Conservation (phyloP, 1,140 invertebrate genomes). For the Drosophila seguyi region DNA sequence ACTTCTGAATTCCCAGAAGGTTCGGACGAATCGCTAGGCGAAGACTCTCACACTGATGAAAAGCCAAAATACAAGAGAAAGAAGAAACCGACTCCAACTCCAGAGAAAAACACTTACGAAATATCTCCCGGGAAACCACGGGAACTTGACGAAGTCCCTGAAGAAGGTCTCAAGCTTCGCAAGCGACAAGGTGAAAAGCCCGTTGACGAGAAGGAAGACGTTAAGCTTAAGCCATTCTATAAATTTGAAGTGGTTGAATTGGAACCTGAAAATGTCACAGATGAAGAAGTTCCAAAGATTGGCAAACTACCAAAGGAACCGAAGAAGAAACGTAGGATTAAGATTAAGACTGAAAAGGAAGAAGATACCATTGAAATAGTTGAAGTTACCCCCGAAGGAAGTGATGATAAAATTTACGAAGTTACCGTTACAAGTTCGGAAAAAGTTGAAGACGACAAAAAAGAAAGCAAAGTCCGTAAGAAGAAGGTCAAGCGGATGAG, state of each 20-base stretch:
- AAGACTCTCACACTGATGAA: slow-evolving; percentile 20
- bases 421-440: slow-evolving; percentile 65
- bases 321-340: slow-evolving; percentile 85
- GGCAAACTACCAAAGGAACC: slow-evolving; percentile 67
- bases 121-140: slow-evolving; percentile 49
- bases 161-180: slow-evolving; percentile 28
- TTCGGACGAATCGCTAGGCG: slow-evolving; percentile 30
- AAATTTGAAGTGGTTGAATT: slow-evolving; percentile 64
- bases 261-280: slow-evolving; percentile 34
- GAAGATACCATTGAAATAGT: slow-evolving; percentile 85
- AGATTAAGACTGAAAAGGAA: slow-evolving; percentile 81
- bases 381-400: slow-evolving; percentile 73
- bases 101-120: slow-evolving; percentile 33
- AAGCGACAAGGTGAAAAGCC: slow-evolving; percentile 29
- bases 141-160: slow-evolving; percentile 16
- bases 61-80: slow-evolving; percentile 54
- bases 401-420: slow-evolving; percentile 55
- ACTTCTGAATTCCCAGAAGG: slow-evolving; percentile 25
- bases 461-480: slow-evolving; percentile 58
- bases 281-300: slow-evolving; percentile 6
- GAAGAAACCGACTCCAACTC: slow-evolving; percentile 32
- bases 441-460: slow-evolving; percentile 30
- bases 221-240: slow-evolving; percentile 44
- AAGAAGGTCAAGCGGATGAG: slow-evolving; percentile 75
- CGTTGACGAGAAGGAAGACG: slow-evolving; percentile 15